These are phyloP conservation scores for Onthophagus sagittarius DNA, from an alignment of 2,888 invertebrate genomes.

Conservation along the genomic window DNA sequence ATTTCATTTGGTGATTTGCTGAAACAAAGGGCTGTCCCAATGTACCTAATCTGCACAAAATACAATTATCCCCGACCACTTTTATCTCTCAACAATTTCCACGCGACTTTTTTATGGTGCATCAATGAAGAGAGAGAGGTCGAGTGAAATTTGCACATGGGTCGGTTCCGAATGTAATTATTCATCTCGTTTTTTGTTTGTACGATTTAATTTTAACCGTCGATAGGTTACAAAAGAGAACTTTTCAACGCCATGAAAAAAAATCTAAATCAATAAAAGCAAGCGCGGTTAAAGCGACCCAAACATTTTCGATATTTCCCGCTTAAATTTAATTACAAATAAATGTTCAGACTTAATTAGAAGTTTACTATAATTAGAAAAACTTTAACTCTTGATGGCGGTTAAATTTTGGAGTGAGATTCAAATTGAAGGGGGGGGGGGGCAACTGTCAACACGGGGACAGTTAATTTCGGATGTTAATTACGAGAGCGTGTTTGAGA, in stretches of 20 bases:
- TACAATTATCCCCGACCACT: not conserved
- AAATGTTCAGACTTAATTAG: too few species aligned
- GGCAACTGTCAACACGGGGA: slow-evolving; percentile 1
- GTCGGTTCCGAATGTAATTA: not conserved
- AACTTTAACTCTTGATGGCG: not conserved
- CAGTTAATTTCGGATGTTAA: slow-evolving; percentile 30
- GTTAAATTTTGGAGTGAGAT: not conserved
- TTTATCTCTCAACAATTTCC: not conserved
- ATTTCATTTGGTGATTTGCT: too few species aligned
- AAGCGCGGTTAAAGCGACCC: not conserved
- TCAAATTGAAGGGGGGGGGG: slow-evolving; percentile 1
- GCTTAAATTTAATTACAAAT: too few species aligned
- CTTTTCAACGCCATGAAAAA: not conserved
- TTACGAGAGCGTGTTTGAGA: slow-evolving; percentile 29
- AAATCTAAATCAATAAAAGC: not conserved
- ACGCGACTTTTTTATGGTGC: not conserved
- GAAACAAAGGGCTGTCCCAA: not conserved
- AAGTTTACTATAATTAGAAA: too few species aligned
- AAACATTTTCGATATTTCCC: too few species aligned
- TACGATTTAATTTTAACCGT: not conserved
- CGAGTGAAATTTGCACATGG: not conserved
- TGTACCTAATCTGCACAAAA: not conserved
- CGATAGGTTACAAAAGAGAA: not conserved
- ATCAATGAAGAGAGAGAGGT: not conserved
- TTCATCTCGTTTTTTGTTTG: not conserved